A percentile compares a stretch with the other conserved stretches of the same genome.
phyloP scores from a whole-genome alignment of 2,888 invertebrate genomes.

The Zygothrica quintamaculata region DNA sequence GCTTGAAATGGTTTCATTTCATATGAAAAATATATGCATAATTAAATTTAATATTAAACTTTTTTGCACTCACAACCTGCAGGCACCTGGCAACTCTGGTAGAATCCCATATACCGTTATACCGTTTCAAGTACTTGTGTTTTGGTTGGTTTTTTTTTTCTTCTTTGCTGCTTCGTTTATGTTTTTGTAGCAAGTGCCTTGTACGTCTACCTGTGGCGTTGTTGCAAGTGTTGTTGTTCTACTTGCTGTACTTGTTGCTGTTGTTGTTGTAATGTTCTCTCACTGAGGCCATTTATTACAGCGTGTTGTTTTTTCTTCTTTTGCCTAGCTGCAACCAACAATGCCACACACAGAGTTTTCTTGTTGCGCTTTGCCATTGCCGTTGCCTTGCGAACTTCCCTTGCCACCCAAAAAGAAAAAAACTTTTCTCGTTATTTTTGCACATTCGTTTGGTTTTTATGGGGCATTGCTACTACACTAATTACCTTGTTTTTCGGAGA shows the following conservation, averaged over 20 bases:
- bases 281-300: slow-evolving; percentile 68
- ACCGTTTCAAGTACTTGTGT: slow-evolving; percentile 1
- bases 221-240: slow-evolving; percentile 27
- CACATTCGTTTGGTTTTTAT: slow-evolving; percentile 80
- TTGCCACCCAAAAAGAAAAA: slow-evolving; percentile 27
- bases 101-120: neutral
- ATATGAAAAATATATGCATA: too few species aligned
- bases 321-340: slow-evolving; percentile 65
- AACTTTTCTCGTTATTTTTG: slow-evolving; percentile 79
- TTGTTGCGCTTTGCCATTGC: slow-evolving; percentile 17
- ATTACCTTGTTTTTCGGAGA: slow-evolving; percentile 82
- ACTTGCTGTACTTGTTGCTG: slow-evolving; percentile 27
- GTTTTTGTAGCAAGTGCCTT: slow-evolving; percentile 17
- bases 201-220: slow-evolving; percentile 42
- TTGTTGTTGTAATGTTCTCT: slow-evolving; percentile 33
- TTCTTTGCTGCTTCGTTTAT: slow-evolving; percentile 1
- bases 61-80: neutral
- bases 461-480: slow-evolving; percentile 70
- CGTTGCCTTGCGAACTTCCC: slow-evolving; percentile 60
- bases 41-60: slow-evolving; percentile 18
- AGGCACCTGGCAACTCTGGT: slow-evolving; percentile 26
- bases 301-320: too few species aligned
- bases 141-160: neutral
- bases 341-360: slow-evolving; percentile 63
- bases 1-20: too few species aligned